Base-by-base conservation (phyloP, 2,888 invertebrate genomes). In the Tenthredo amoena region DNA sequence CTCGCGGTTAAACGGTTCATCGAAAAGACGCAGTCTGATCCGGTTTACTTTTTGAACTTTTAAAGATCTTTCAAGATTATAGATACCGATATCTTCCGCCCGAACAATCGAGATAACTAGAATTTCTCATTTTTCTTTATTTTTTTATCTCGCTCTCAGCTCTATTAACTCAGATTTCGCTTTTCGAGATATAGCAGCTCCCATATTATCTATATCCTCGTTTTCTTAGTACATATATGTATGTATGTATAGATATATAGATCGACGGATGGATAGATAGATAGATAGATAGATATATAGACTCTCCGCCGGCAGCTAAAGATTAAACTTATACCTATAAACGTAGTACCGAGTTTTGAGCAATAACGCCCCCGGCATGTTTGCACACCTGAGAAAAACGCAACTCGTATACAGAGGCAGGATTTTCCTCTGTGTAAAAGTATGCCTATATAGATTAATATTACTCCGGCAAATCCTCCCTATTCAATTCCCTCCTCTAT, bases 331-430 rank as follows among this genome's bases (percentile, higher is more conserved):
- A 88, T 31, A 68, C 34, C 12, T 62, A 62, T 50, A 18, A 7
- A 89, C 87, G 89, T 89, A 90, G 88, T 87, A 88, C 88, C 86
- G 89, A 88, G 87, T 90, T 92, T 90, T 91, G 88, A 89, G 90
- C 90, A 88, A 90, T 90, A 91, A 91, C 90, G 90, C 91, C 91
- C 89, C 89, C 88, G 91, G 93, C 91, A 89, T 93, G 91, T 93
- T 93, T 93, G 91, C 91, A 90, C 92, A 93, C 91, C 92, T 92
- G 93, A 92, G 87, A 83, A 71, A 83, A 83, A 83, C 65, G 83
- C 81, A 71, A 62, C 83, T 68, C 21, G 31, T n/a, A 83, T 83
- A 47, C 21, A 40, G 68, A 26, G 12, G 31, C 12, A 21, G 47
- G 31, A 83, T 83, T 31, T 82, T 26, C 43, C 68, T 83, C 18